Base-by-base conservation (phyloP, 2,797 vertebrate species). In the Kryptopterus vitreolus region DNA sequence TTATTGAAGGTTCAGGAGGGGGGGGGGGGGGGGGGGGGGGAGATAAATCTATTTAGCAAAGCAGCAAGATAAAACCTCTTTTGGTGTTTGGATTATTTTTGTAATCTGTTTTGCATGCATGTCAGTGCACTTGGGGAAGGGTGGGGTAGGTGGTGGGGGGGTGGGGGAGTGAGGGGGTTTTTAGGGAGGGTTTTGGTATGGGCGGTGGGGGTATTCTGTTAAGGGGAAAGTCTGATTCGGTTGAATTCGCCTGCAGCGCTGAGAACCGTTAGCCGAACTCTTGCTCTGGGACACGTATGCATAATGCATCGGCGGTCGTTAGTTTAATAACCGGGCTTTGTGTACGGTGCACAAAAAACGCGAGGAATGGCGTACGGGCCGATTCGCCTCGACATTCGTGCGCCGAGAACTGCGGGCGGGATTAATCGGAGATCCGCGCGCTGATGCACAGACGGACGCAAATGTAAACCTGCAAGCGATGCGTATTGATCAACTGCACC, bases 231-330 rank as follows among this genome's bases (percentile, higher is more conserved):
- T 78, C 80, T 2, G 75, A 85, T 83, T 86, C 86, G 80, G 84
- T 84, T 78, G 87, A 81, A 75, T 72, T 82, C 48, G 85, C 84
- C 83, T 50, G 83, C 84, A 88, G 79, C 16, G 71, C 50, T 77
- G 55, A 22, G 85, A 87, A 87, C 87, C 88, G 79, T 82, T 85
- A 78, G 85, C 52, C 84, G 83, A 88, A 89, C 87, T 87, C 87
- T 88, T 77, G 90, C 90, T 88, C 85, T 72, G 76, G 88, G 89
- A 87, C 35, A 55, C 57, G 78, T 71, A 89, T 91, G 87, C 91
- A 92, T 91, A 90, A 92, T 91, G 88, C 87, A 88, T 85, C 68
- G 69, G 13, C 74, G 85, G 86, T 91, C 87, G 89, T 91, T 90
- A 90, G 83, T 84, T 90, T 90, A 88, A 91, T 84, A 90, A 89